Evolutionary conservation across 92 coral and sea anemone genomes (phyloP).

Genomic region (Palythoa grandiflora): DNA sequence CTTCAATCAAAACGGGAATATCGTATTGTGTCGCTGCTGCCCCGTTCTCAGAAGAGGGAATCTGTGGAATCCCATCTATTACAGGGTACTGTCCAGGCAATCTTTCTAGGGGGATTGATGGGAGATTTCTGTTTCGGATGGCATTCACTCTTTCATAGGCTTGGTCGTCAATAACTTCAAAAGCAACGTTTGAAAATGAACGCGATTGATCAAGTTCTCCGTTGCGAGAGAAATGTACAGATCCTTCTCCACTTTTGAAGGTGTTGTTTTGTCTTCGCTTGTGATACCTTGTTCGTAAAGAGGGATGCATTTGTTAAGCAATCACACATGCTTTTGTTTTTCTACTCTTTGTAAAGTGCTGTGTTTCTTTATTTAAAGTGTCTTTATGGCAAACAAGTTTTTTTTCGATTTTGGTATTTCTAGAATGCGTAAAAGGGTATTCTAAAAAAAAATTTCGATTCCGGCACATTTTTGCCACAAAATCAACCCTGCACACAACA

Average conservation of each 20-base stretch:
- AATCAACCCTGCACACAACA: too few species aligned
- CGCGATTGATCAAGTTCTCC: background rate
- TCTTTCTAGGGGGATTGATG: constrained; percentile 21
- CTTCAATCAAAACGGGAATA: constrained; percentile 14
- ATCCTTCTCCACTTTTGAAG: background rate
- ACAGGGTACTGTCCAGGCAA: constrained; percentile 32
- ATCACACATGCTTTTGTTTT: background rate
- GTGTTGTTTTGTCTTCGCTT: background rate
- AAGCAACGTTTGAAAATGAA: constrained; percentile 20
- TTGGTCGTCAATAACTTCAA: constrained; percentile 6
- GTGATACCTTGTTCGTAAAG: background rate
- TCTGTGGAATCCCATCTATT: constrained; percentile 8
- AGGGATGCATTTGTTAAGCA: background rate
- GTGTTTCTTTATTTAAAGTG: background rate
- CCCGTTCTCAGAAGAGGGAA: background rate
- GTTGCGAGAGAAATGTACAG: background rate
- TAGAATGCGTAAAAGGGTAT: too few species aligned
- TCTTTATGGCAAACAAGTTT: background rate
- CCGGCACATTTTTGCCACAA: too few species aligned
- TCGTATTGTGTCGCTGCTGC: constrained; percentile 26
- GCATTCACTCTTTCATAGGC: background rate
- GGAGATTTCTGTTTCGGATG: constrained; percentile 3
- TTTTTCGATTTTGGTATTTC: background rate
- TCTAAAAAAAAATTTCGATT: too few species aligned
- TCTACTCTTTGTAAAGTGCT: too few species aligned